phyloP scores from a whole-genome alignment of 2,113 vertebrate species.

The Gobiocypris rarus region DNA sequence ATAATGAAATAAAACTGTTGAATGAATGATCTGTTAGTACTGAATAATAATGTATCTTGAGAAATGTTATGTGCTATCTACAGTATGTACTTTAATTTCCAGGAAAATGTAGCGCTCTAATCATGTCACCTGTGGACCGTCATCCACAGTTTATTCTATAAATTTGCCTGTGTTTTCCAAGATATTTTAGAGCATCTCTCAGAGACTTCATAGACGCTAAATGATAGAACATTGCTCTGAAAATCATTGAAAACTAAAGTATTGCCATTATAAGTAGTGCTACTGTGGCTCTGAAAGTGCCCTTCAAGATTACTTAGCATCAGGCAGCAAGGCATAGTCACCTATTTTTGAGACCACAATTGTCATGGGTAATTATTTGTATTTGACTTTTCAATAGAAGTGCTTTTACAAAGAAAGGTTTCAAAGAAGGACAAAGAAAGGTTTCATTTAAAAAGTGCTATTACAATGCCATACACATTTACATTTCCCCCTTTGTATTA shows the following conservation, averaged over 20 bases:
- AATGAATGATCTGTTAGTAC: background rate
- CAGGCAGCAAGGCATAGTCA: background rate
- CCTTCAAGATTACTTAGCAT: background rate
- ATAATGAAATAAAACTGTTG: too few species aligned
- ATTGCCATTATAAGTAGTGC: slow-evolving; percentile 16
- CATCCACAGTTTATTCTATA: slow-evolving; percentile 6
- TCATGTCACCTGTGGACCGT: background rate
- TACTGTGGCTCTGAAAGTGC: background rate
- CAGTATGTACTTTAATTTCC: background rate
- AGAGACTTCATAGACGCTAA: background rate
- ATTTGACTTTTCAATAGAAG: background rate
- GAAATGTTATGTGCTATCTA: background rate
- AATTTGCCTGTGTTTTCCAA: background rate
- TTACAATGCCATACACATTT: background rate
- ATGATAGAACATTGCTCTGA: background rate
- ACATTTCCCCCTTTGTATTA: background rate
- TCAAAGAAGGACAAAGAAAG: background rate
- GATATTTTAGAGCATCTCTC: background rate
- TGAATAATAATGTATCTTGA: background rate
- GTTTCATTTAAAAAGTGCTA: too few species aligned
- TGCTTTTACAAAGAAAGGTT: background rate
- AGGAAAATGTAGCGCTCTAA: background rate
- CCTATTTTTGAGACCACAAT: background rate
- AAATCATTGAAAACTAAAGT: background rate
- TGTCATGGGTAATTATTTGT: background rate